A percentile compares a stretch with the other conserved stretches of the same genome.
phyloP scores from a whole-genome alignment of 2,797 vertebrate species.

The Erethizon dorsatum region DNA sequence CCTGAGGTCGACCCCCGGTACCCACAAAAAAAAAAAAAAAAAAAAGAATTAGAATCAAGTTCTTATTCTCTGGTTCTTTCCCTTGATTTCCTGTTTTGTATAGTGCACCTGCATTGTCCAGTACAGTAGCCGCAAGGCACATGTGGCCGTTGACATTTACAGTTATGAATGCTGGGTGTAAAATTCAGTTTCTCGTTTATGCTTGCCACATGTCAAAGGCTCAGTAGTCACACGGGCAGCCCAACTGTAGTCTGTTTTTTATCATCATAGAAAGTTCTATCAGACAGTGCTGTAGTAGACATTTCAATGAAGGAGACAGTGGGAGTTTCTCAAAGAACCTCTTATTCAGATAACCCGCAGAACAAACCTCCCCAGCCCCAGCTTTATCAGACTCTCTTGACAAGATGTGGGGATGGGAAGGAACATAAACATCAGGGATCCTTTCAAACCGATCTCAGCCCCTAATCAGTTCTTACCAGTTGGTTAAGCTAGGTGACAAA shows the following conservation, averaged over 20 bases:
- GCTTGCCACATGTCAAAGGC: background rate
- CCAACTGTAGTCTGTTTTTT: background rate
- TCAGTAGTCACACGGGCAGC: rapidly evolving
- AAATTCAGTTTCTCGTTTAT: background rate
- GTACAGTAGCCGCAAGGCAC: background rate
- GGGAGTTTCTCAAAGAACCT: slow-evolving; percentile 24
- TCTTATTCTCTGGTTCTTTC: background rate
- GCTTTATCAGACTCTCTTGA: slow-evolving; percentile 82
- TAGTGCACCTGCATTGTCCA: no score
- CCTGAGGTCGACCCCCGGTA: no score
- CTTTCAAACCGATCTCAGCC: slow-evolving; percentile 87
- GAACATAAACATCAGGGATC: slow-evolving; percentile 88
- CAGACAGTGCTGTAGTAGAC: background rate
- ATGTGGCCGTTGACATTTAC: background rate
- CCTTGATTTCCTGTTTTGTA: background rate
- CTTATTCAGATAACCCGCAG: slow-evolving; percentile 43
- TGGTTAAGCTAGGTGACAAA: slow-evolving; percentile 92
- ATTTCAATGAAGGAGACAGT: background rate
- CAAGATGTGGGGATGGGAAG: slow-evolving; percentile 82
- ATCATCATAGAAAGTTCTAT: background rate
- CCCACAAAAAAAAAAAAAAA: no score
- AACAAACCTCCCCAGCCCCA: background rate
- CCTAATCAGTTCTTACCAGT: slow-evolving; percentile 90
- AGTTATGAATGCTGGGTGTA: background rate
- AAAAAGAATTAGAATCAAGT: background rate